Conservation (phyloP, 1,140 invertebrate genomes). For the Anoplolepis gracilipes region DNA sequence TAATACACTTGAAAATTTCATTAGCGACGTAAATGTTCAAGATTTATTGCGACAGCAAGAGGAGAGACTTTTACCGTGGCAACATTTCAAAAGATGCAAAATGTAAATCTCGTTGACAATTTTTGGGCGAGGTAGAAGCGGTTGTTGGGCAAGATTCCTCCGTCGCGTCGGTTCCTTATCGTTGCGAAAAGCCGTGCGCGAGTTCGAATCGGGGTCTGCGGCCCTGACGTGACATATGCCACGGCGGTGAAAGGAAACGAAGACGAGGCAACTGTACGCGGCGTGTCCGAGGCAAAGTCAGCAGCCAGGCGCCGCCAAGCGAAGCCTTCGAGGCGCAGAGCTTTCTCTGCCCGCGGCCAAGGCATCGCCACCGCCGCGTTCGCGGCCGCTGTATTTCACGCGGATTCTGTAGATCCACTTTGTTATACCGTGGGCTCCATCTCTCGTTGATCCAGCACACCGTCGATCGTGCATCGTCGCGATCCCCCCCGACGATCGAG, state of each 20-base stretch:
- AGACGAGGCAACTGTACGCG: constrained; percentile 64
- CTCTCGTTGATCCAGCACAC: constrained; percentile 57
- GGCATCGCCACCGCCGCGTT: not conserved
- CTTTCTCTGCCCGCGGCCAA: constrained; percentile 80
- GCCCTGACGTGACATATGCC: constrained; percentile 75
- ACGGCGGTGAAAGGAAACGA: constrained; percentile 77
- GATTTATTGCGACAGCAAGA: not conserved
- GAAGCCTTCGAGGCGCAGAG: constrained; percentile 68
- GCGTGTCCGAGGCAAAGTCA: constrained; percentile 53
- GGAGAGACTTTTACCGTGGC: not conserved
- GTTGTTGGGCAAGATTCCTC: not conserved
- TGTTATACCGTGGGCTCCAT: constrained; percentile 65
- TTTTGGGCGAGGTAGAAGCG: too few relatives aligned
- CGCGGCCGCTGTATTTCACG: not conserved
- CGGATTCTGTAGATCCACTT: not conserved
- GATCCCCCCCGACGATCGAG: constrained; percentile 32
- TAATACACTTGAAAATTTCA: not conserved
- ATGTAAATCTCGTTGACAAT: not conserved
- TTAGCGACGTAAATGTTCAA: not conserved
- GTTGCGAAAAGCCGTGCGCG: constrained; percentile 37
- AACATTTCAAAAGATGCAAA: not conserved
- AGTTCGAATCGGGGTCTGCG: constrained; percentile 64
- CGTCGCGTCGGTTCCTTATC: not conserved
- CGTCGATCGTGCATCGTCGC: not conserved
- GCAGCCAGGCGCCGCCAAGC: constrained; percentile 8